phyloP scores from a whole-genome alignment of 2,113 vertebrate genomes.

The Acanthisitta chloris region DNA sequence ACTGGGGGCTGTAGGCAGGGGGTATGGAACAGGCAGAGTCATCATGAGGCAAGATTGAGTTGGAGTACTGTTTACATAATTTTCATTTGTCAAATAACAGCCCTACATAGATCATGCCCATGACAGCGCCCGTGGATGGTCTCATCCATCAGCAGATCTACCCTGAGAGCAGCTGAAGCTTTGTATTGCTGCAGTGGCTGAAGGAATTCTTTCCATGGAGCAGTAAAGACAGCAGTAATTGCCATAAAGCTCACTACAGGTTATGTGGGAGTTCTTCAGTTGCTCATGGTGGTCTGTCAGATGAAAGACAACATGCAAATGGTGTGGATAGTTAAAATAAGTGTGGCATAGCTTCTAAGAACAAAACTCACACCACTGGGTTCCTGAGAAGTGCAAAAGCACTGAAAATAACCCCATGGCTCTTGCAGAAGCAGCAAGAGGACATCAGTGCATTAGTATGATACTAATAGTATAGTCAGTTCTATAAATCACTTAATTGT shows the following conservation, averaged over 20 bases:
- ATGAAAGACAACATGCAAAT: background rate
- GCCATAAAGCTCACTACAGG: background rate
- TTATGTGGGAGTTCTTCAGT: background rate
- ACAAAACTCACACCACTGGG: background rate
- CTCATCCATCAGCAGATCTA: constrained; percentile 47
- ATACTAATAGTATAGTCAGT: background rate
- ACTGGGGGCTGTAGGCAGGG: background rate
- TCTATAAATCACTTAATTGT: constrained; percentile 58
- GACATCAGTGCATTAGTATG: background rate
- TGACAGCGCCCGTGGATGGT: constrained; percentile 14
- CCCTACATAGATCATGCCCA: constrained; percentile 21
- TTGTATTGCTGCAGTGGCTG: background rate
- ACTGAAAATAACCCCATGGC: background rate
- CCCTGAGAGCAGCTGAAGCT: constrained; percentile 22
- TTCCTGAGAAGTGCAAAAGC: background rate
- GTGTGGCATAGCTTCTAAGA: background rate
- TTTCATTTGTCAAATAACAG: constrained; percentile 56
- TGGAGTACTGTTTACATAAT: constrained; percentile 52
- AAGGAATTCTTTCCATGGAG: constrained; percentile 26
- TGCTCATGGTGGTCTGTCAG: background rate
- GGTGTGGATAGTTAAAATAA: background rate
- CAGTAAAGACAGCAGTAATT: constrained; percentile 23
- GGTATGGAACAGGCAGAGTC: constrained; percentile 16
- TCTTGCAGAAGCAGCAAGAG: background rate
- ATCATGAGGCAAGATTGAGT: constrained; percentile 35